phyloP scores from a whole-genome alignment of 1,140 invertebrate species.

The Zeugodacus cucurbitae region DNA sequence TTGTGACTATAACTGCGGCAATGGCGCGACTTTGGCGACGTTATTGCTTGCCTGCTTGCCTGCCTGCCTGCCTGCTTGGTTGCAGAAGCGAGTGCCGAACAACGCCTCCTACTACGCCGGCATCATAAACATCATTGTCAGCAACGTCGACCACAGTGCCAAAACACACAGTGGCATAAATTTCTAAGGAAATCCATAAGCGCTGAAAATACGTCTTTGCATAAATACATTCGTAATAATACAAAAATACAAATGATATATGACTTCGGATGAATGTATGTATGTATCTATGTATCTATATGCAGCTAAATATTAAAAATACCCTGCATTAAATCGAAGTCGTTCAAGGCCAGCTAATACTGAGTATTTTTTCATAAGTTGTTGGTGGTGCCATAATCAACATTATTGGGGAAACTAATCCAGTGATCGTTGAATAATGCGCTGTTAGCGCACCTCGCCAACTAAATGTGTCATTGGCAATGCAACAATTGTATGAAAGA shows the following conservation, averaged over 20 bases:
- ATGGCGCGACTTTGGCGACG: slow-evolving; percentile 19
- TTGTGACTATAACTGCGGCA: not conserved
- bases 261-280: not conserved
- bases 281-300: not conserved
- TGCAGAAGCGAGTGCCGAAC: not conserved
- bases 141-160: not conserved
- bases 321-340: not conserved
- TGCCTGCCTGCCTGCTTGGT: not conserved
- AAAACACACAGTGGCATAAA: slow-evolving; percentile 28
- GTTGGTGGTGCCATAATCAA: not conserved
- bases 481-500: not conserved
- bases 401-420: not conserved
- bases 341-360: not conserved
- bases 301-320: not conserved
- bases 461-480: not conserved
- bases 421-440: not conserved
- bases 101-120: slow-evolving; percentile 25
- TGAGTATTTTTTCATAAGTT: too few species aligned
- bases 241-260: slow-evolving; percentile 15
- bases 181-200: slow-evolving; percentile 35
- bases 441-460: not conserved
- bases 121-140: slow-evolving; percentile 26
- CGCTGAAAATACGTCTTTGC: slow-evolving; percentile 15
- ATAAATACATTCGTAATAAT: slow-evolving; percentile 25
- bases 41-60: not conserved